A percentile compares a stretch with the other conserved stretches of the same genome.
These are phyloP conservation scores for Flabesymbios commensalis DNA, from an alignment of 2,888 invertebrate species.

Conservation along the genomic window DNA sequence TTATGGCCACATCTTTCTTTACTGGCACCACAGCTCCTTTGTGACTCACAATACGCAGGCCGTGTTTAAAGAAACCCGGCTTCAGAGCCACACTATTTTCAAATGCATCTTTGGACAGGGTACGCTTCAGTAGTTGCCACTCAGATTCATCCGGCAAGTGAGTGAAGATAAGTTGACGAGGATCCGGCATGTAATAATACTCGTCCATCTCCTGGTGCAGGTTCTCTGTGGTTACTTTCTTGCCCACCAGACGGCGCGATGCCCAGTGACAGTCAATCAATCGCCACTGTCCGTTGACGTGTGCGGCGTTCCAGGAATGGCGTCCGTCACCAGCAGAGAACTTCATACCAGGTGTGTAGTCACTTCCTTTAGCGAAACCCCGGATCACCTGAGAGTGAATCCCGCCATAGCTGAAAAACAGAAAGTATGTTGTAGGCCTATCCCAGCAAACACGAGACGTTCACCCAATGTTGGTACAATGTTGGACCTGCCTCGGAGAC, in stretches of 20 bases:
- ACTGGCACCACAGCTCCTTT: constrained; percentile 57
- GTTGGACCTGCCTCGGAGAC: too few species aligned
- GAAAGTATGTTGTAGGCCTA: too few species aligned
- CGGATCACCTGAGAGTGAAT: constrained; percentile 60
- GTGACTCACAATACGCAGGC: constrained; percentile 59
- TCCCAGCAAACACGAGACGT: too few species aligned
- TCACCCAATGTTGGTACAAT: too few species aligned
- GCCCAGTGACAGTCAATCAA: constrained; percentile 62
- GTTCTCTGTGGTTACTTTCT: constrained; percentile 43
- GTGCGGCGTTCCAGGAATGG: constrained; percentile 62
- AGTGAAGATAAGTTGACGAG: constrained; percentile 60
- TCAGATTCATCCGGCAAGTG: constrained; percentile 60
- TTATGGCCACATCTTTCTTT: constrained; percentile 54
- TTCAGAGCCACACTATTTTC: constrained; percentile 62
- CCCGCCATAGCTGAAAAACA: constrained; percentile 59
- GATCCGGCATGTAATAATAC: constrained; percentile 61
- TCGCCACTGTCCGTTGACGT: constrained; percentile 61
- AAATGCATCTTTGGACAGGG: constrained; percentile 55
- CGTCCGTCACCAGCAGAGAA: constrained; percentile 59
- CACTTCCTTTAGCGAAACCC: constrained; percentile 61
- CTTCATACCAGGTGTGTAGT: constrained; percentile 60
- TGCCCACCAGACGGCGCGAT: constrained; percentile 60
- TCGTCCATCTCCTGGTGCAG: constrained; percentile 55
- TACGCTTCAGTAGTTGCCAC: constrained; percentile 59
- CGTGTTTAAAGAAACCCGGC: constrained; percentile 61